Evolutionary conservation across 2,797 vertebrate species (phyloP).

Genomic region (Gallirallus australis): DNA sequence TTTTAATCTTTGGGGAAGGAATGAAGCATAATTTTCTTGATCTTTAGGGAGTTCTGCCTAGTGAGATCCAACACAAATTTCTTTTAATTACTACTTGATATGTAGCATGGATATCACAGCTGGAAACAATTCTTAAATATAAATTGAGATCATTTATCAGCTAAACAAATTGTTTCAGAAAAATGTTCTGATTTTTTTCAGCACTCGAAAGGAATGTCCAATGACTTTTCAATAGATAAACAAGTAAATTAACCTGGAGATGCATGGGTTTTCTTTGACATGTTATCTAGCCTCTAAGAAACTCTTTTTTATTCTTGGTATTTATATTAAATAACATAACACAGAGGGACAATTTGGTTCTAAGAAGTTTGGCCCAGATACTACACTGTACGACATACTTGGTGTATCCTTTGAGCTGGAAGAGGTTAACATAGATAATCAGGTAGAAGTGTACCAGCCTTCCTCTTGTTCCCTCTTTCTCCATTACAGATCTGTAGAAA

Average conservation of each 20-base stretch:
- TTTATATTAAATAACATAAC: background rate
- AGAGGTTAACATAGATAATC: background rate
- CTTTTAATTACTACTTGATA: slow-evolving; percentile 34
- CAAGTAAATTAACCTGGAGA: background rate
- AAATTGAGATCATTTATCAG: background rate
- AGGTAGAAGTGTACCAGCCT: background rate
- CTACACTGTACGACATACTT: background rate
- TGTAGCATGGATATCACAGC: background rate
- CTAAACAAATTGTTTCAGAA: background rate
- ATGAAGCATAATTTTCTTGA: background rate
- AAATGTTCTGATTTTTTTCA: background rate
- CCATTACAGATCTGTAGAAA: background rate
- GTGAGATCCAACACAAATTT: slow-evolving; percentile 26
- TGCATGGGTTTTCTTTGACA: background rate
- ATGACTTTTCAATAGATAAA: background rate
- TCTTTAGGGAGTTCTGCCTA: slow-evolving; percentile 11
- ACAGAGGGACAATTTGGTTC: background rate
- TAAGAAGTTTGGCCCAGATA: background rate
- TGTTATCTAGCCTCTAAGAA: background rate
- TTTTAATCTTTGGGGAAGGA: background rate
- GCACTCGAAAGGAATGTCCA: background rate
- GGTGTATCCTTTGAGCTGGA: background rate
- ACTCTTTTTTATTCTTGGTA: background rate
- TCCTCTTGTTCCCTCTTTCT: background rate
- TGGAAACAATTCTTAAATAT: slow-evolving; percentile 11